phyloP scores from a whole-genome alignment of 2,113 vertebrate genomes.

The Callaeas wilsoni region DNA sequence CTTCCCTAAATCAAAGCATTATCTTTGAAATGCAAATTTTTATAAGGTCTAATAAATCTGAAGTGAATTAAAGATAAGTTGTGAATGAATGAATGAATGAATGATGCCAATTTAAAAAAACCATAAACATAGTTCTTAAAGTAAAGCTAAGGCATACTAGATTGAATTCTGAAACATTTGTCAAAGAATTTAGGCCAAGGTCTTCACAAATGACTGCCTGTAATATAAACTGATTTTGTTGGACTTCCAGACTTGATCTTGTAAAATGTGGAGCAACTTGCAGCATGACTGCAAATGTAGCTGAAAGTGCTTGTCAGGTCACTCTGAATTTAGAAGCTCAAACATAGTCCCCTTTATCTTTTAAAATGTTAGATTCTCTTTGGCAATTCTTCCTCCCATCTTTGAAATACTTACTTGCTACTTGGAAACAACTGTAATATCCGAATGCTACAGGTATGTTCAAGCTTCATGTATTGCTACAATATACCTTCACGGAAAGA shows the following conservation, averaged over 20 bases:
- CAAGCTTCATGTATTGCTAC: background rate
- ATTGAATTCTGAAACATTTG: background rate
- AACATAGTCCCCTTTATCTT: background rate
- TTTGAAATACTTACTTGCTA: background rate
- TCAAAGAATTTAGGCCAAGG: background rate
- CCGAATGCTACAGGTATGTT: background rate
- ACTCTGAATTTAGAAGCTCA: background rate
- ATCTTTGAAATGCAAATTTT: background rate
- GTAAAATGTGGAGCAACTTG: background rate
- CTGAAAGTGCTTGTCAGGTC: background rate
- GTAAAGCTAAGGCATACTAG: background rate
- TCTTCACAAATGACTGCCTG: background rate
- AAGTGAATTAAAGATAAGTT: background rate
- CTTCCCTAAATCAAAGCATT: background rate
- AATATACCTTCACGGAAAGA: background rate
- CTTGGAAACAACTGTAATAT: background rate
- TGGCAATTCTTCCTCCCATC: background rate
- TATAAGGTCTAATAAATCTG: background rate
- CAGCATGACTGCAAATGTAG: background rate
- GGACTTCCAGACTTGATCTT: background rate
- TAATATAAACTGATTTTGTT: background rate
- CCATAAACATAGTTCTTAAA: background rate
- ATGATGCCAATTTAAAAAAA: background rate
- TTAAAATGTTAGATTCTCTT: background rate
- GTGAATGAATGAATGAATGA: background rate